Evolutionary conservation across 2,113 vertebrate genomes (phyloP), one percentile per base, ranked within the genome.

Genomic region (Heliornis fulica): DNA sequence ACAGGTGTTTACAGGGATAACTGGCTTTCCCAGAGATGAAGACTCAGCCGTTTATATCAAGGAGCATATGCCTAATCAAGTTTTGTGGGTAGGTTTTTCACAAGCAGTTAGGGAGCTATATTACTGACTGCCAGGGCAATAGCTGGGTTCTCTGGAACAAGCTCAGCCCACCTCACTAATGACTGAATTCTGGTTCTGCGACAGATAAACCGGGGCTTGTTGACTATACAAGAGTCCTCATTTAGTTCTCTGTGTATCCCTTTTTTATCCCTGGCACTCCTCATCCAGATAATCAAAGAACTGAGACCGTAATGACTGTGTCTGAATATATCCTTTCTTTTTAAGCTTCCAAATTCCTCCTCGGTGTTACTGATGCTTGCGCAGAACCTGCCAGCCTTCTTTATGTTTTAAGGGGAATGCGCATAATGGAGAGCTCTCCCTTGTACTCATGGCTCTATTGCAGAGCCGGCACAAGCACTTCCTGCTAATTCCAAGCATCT

Each of bases 311-410:
- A 93, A 94, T 71, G 69, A 79, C 68, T 65, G 13, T 60, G 59
- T 53, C 64, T 89, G 93, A 90, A 87, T 75, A 90, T 70, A 78
- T 75, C 28, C 36, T 95, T 93, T 90, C 76, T 68, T 90, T 86
- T 78, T 43, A 90, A 83, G 74, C 60, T 93, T 89, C 85, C 71
- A 83, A 43, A 93, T 92, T 95, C 40, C 64, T 96, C 60, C 79
- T 85, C 11, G 22, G 56, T 90, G 91, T 92, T 84, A 83, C 75
- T 92, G 85, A 75, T 77, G 29, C n/a, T 65, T 80, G 48, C 81
- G 59, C 45, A 90, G 88, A n/a, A 85, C 70, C 90, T 90, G 70
- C 21, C 87, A 76, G 43, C 15, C 96, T 96, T 93, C 69, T 83
- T 87, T 61, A 56, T 29, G 31, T 56, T 86, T 60, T 51, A 60